phyloP scores from a whole-genome alignment of 2,113 vertebrate species.

The Nettapus auritus region DNA sequence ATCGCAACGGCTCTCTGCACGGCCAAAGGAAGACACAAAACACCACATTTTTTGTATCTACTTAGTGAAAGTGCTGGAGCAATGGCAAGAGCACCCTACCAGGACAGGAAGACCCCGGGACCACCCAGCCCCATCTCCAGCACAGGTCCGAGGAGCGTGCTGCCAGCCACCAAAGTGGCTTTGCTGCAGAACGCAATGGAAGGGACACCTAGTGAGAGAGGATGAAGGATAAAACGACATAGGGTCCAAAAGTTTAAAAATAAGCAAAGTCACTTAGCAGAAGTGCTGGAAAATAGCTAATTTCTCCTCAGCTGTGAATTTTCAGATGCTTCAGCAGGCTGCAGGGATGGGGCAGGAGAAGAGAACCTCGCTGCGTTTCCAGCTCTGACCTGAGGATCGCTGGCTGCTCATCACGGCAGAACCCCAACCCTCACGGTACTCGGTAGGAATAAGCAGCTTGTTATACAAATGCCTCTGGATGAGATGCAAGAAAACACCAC shows the following conservation, averaged over 20 bases:
- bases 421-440: neutral
- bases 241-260: neutral
- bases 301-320: neutral
- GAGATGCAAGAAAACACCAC: neutral
- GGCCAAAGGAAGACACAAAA: neutral
- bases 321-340: neutral
- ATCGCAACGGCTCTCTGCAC: neutral
- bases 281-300: neutral
- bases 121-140: neutral
- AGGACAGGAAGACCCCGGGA: neutral
- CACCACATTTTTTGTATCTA: neutral
- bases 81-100: no score
- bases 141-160: accelerated
- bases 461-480: neutral
- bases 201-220: neutral
- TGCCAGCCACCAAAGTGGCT: no score
- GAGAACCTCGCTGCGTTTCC: neutral
- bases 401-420: neutral
- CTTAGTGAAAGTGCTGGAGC: neutral
- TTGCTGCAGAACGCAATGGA: neutral
- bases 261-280: neutral
- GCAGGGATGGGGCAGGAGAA: no score
- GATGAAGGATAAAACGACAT: neutral
- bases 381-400: neutral
- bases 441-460: neutral